Evolutionary conservation across 2,888 invertebrate genomes (phyloP), one percentile per base, ranked within the genome.

Genomic region (Anthoptus insignis): DNA sequence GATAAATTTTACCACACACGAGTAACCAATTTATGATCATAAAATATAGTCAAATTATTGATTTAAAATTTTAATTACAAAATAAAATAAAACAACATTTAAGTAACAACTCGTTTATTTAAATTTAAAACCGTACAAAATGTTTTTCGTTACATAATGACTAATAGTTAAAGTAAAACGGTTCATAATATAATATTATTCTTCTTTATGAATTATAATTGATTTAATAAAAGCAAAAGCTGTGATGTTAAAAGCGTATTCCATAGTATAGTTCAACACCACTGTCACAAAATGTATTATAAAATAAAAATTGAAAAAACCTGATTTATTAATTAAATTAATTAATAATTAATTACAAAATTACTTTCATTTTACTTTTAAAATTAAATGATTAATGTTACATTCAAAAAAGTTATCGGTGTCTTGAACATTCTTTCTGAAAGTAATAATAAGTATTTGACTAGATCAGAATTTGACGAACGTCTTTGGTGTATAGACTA

Each of bases 51-150:
- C n/a, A n/a, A n/a, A n/a, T n/a, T n/a, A n/a, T n/a, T n/a, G n/a
- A n/a, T n/a, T n/a, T n/a, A n/a, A n/a, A n/a, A n/a, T n/a, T n/a
- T n/a, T n/a, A 27, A 27, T 27, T 27, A 7, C 7, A n/a, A 50
- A 52, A 14, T 24, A 7, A 63, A 72, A 68, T 74, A 61, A 76
- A 73, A 77, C 73, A 73, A 50, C 61, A 64, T 70, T 63, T 74
- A 59, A 69, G 70, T 76, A 78, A 76, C 76, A 77, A 77, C 73
- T 73, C 74, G 64, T 71, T 70, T 76, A 75, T 74, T 77, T 71
- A 71, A 75, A 76, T 70, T 74, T 73, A 76, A 77, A 77, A 78
- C 73, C 74, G 69, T 79, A 78, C 70, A 77, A 77, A 76, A 74
- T 68, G 71, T 73, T 67, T 24, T 24, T 11, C 16, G 6, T 19